A percentile compares a stretch with the other conserved stretches of the same genome.
Conservation (phyloP, 1,140 invertebrate species). For the Papilio polytes region DNA sequence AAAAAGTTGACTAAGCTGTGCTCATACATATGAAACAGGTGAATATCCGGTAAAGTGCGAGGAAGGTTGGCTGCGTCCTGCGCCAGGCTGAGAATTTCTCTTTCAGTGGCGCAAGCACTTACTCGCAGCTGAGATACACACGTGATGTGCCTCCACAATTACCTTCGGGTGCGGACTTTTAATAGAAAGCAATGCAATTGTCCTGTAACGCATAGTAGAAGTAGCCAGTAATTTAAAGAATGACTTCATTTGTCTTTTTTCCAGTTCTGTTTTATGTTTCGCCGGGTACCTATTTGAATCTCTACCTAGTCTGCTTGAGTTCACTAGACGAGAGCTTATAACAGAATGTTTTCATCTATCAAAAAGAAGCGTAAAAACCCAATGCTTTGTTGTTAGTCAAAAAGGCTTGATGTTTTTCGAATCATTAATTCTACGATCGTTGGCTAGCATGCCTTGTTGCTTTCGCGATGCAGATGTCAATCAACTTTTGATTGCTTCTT, state of each 20-base stretch:
- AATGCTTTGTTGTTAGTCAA: constrained; percentile 11
- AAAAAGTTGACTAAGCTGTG: neutral
- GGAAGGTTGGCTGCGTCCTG: neutral
- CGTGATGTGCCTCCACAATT: constrained; percentile 7
- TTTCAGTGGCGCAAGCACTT: constrained; percentile 19
- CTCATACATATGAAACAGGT: constrained; percentile 34
- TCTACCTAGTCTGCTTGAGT: neutral
- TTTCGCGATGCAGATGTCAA: constrained; percentile 29
- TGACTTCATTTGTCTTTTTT: neutral
- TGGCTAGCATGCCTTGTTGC: neutral
- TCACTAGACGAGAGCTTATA: neutral
- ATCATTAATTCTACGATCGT: constrained; percentile 8
- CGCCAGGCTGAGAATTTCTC: constrained; percentile 20
- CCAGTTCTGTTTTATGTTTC: neutral
- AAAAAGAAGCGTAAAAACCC: constrained; percentile 7
- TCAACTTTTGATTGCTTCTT: constrained; percentile 33
- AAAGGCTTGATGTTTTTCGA: neutral
- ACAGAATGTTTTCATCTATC: neutral
- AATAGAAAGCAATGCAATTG: neutral
- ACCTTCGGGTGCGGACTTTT: neutral
- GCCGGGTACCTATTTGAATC: neutral
- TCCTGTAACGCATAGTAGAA: neutral
- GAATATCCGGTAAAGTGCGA: constrained; percentile 26
- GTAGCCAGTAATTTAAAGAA: too few relatives aligned
- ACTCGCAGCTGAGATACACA: constrained; percentile 19